These are phyloP conservation scores for Rhea pennata DNA, from an alignment of 2,113 vertebrate genomes.

Conservation along the genomic window DNA sequence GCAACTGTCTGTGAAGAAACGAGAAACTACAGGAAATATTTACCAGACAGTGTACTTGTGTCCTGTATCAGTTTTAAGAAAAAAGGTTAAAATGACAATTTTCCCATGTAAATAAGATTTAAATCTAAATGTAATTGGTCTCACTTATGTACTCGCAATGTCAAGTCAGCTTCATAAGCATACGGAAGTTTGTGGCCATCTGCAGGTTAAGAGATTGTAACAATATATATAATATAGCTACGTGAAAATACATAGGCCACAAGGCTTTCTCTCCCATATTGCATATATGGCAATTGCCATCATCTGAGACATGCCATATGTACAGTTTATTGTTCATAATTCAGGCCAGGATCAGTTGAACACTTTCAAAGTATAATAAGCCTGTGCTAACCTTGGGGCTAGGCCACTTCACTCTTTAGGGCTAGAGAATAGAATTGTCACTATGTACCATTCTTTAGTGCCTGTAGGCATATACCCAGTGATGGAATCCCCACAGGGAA, in stretches of 20 bases:
- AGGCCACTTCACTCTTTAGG: background rate
- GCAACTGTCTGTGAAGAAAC: background rate
- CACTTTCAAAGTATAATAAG: background rate
- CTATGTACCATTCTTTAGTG: conserved; percentile 80
- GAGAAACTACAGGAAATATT: background rate
- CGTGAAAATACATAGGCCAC: background rate
- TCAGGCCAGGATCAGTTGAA: background rate
- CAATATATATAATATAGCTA: background rate
- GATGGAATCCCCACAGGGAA: conserved; percentile 91
- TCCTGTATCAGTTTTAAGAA: background rate
- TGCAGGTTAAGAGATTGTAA: background rate
- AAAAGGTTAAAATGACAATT: background rate
- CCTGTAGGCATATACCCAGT: conserved; percentile 88
- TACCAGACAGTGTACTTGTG: background rate
- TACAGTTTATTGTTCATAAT: background rate
- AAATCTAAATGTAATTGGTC: background rate
- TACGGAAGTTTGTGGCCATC: background rate
- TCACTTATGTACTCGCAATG: background rate
- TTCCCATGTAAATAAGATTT: background rate
- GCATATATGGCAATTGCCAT: background rate
- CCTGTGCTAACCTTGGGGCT: background rate
- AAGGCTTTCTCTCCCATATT: background rate
- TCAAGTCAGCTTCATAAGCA: background rate
- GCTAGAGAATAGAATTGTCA: background rate
- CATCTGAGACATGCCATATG: background rate